Evolutionary conservation across 2,113 vertebrate genomes (phyloP), one percentile per base, ranked within the genome.

Genomic region (Upupa epops): DNA sequence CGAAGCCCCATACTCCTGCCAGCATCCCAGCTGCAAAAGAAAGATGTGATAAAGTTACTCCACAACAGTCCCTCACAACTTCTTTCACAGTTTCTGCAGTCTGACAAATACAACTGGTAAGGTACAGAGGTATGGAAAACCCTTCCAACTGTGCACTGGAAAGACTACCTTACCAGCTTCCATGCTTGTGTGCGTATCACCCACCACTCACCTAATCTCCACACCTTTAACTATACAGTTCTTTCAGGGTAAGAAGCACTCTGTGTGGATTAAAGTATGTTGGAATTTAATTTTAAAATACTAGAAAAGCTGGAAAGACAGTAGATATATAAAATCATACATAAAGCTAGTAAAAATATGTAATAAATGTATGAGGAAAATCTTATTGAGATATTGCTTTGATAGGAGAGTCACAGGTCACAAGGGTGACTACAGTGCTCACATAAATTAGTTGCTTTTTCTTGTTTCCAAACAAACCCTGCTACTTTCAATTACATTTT

Each of bases 401-500:
- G 40, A 24, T 19, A 64, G 37, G 28, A 25, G 88, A 81, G 34
- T 36, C 56, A 77, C 24, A 63, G 45, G 11, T 37, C 17, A 36
- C 22, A 56, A 60, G 68, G 5, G 21, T 77, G 37, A 48, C 8
- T 14, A 22, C 9, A 56, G 22, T 5, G 3, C 42, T 89, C 77
- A 81, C 3, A 31, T 74, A 68, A 79, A 65, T 55, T 11, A 74
- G 24, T 68, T 70, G 24, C 24, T 8, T 58, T 68, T 83, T 17
- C 20, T 73, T 70, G 29, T 55, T 93, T 75, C 46, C 66, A 79
- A 75, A 84, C 36, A 61, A 13, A 86, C 49, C 6, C 28, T 81
- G 40, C 10, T 81, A 31, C 46, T 90, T 94, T 90, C 59, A 94
- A 68, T 86, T 68, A 32, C 8, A 58, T 37, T 65, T 84, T 86